phyloP scores from a whole-genome alignment of 2,113 vertebrate species.

The Erythrocebus patas region DNA sequence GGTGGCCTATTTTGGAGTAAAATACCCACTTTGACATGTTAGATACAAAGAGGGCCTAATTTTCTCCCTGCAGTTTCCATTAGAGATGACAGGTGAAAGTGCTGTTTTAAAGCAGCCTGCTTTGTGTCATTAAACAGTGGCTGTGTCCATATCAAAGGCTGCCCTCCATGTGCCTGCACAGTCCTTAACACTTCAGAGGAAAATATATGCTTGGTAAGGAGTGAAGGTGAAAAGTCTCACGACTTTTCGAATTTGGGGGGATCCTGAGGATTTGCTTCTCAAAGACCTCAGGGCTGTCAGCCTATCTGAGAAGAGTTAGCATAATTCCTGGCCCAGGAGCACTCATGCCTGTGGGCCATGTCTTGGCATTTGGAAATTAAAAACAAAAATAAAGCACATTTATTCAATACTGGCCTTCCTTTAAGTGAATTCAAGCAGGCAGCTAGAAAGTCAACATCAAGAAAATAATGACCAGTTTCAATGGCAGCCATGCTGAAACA shows the following conservation, averaged over 20 bases:
- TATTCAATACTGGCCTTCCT: background rate
- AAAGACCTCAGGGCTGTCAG: background rate
- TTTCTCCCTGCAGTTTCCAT: background rate
- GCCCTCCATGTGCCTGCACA: background rate
- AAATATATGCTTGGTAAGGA: background rate
- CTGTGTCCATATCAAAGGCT: background rate
- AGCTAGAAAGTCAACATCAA: background rate
- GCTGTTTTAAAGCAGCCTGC: background rate
- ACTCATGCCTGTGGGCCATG: background rate
- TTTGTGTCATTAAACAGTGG: fast-evolving
- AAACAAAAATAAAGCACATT: background rate
- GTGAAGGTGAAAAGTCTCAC: background rate
- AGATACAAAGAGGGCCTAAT: background rate
- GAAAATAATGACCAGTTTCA: background rate
- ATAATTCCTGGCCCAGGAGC: background rate
- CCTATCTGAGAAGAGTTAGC: background rate
- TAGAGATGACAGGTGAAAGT: background rate
- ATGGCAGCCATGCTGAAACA: background rate
- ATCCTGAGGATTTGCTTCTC: background rate
- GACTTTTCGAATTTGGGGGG: background rate
- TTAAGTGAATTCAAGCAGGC: background rate
- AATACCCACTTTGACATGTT: background rate
- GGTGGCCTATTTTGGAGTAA: background rate
- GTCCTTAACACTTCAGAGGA: background rate
- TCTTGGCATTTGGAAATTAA: background rate